phyloP scores from a whole-genome alignment of 2,888 invertebrate species.

The Sinohyriopsis cumingii region DNA sequence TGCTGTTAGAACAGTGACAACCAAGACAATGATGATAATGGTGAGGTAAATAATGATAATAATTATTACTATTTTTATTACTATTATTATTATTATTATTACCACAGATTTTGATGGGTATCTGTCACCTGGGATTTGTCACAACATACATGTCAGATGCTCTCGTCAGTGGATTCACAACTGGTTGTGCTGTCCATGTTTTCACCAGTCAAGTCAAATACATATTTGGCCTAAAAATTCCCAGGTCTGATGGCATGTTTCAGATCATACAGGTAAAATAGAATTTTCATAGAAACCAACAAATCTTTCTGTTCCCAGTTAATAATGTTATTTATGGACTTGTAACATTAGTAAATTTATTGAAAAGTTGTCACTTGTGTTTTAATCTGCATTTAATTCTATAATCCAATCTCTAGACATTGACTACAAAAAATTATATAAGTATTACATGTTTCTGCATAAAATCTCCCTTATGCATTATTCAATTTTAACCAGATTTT shows the following conservation, averaged over 20 bases:
- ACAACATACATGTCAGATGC: constrained; percentile 70
- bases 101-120: constrained; percentile 60
- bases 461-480: no score
- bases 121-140: constrained; percentile 63
- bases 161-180: constrained; percentile 89
- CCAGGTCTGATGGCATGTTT: constrained; percentile 57
- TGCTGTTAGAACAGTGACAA: no score
- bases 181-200: constrained; percentile 89
- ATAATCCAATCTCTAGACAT: no score
- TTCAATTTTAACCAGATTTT: no score
- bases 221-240: constrained; percentile 69
- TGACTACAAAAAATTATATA: no score
- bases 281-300: no score
- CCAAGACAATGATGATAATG: background rate
- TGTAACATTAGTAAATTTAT: no score
- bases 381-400: no score
- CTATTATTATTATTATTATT: background rate
- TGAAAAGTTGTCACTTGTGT: no score
- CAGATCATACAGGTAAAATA: constrained; percentile 53
- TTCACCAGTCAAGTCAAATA: constrained; percentile 82
- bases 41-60: background rate
- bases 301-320: no score
- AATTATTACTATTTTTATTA: background rate
- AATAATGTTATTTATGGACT: no score
- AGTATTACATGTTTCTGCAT: no score